A percentile compares a stretch with the other conserved stretches of the same genome.
Conservation (phyloP, 2,888 invertebrate genomes). For the Geophilus truncorum region DNA sequence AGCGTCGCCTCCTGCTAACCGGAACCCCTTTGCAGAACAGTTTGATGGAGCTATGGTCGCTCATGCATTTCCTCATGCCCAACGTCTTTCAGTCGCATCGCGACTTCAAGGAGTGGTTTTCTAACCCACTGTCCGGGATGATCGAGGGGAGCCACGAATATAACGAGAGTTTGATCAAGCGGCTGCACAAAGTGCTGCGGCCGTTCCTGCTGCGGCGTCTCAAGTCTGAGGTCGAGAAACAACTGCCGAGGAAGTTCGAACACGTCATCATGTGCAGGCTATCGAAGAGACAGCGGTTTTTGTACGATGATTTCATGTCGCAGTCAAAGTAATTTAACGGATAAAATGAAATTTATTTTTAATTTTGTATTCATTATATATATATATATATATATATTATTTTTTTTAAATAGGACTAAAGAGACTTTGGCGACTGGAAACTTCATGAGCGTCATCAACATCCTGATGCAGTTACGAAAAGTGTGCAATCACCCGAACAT, state of each 20-base stretch:
- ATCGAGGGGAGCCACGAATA: slow-evolving; percentile 88
- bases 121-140: slow-evolving; percentile 93
- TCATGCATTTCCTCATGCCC: slow-evolving; percentile 98
- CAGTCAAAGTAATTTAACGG: slow-evolving; percentile 71
- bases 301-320: slow-evolving; percentile 99
- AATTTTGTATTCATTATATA: too few species aligned
- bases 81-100: slow-evolving; percentile 92
- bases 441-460: slow-evolving; percentile 89
- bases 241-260: slow-evolving; percentile 95
- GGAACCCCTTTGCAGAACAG: slow-evolving; percentile 95
- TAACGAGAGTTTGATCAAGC: slow-evolving; percentile 79
- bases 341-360: neutral
- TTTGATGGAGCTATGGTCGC: slow-evolving; percentile 93
- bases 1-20: slow-evolving; percentile 81
- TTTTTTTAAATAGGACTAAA: slow-evolving; percentile 86
- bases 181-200: slow-evolving; percentile 85
- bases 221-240: slow-evolving; percentile 93
- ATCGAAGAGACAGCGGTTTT: slow-evolving; percentile 89
- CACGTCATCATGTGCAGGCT: slow-evolving; percentile 89
- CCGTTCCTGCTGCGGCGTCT: slow-evolving; percentile 88
- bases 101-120: slow-evolving; percentile 98
- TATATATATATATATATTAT: too few species aligned
- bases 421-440: slow-evolving; percentile 91
- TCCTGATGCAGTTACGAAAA: slow-evolving; percentile 94
- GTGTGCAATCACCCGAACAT: slow-evolving; percentile 98